Percentiles rank a stretch among this genome's conserved stretches.
phyloP scores from a whole-genome alignment of 2,113 vertebrate species.

The Eonycteris spelaea region DNA sequence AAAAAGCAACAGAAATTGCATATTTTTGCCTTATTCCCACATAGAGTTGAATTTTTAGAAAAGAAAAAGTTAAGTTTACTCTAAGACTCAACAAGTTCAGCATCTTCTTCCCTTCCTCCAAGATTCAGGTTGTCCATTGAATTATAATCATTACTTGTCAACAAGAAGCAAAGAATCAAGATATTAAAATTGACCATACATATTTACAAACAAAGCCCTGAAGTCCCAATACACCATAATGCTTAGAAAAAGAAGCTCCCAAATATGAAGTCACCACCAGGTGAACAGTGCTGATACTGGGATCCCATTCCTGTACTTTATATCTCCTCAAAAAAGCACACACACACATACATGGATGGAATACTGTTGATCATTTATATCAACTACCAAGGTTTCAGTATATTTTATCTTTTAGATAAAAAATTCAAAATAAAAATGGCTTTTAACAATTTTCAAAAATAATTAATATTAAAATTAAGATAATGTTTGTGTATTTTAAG shows the following conservation, averaged over 20 bases:
- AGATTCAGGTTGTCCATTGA: slow-evolving; percentile 84
- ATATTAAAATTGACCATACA: slow-evolving; percentile 78
- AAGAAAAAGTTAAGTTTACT: slow-evolving; percentile 33
- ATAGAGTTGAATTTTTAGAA: slow-evolving; percentile 30
- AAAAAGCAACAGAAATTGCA: background rate
- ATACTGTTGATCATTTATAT: background rate
- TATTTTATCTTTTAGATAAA: slow-evolving; percentile 40
- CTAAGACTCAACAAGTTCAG: slow-evolving; percentile 56
- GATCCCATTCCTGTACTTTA: slow-evolving; percentile 83
- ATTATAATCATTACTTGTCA: slow-evolving; percentile 75
- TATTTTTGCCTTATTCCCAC: slow-evolving; percentile 22
- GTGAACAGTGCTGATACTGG: slow-evolving; percentile 68
- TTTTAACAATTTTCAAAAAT: slow-evolving; percentile 44
- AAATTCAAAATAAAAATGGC: background rate
- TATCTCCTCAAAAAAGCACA: slow-evolving; percentile 67
- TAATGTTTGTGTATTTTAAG: slow-evolving; percentile 47
- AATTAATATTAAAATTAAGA: slow-evolving; percentile 33
- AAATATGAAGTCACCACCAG: slow-evolving; percentile 72
- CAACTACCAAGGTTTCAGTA: slow-evolving; percentile 25
- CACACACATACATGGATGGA: background rate
- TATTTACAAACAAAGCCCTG: slow-evolving; percentile 81
- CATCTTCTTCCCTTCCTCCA: slow-evolving; percentile 82
- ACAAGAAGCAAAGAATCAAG: slow-evolving; percentile 81
- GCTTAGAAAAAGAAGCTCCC: slow-evolving; percentile 75
- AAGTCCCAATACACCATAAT: slow-evolving; percentile 79